Conservation (phyloP, 2,113 vertebrate species). For the Nerophis lumbriciformis region DNA sequence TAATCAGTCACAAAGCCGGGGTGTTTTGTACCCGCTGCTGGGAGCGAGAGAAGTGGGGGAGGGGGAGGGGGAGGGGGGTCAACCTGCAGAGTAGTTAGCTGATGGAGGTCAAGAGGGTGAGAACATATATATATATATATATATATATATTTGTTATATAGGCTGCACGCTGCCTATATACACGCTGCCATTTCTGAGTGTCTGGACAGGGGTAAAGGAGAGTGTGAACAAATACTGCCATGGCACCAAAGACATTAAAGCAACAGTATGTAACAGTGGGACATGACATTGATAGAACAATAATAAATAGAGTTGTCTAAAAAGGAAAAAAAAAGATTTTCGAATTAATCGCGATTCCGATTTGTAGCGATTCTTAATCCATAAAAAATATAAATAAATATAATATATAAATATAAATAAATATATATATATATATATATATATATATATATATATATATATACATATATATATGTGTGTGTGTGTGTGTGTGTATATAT, state of each 20-base stretch:
- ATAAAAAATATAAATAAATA: too few species aligned
- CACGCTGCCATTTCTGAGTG: not conserved
- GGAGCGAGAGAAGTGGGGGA: slow-evolving; percentile 1
- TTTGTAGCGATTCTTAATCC: too few species aligned
- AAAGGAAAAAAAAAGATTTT: too few species aligned
- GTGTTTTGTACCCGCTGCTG: slow-evolving; percentile 37
- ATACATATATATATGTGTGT: too few species aligned
- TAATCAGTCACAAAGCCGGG: slow-evolving; percentile 54
- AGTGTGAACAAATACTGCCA: not conserved
- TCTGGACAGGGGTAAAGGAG: not conserved
- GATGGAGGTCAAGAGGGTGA: slow-evolving; percentile 40
- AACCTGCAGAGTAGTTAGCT: slow-evolving; percentile 37
- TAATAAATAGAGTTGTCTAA: too few species aligned
- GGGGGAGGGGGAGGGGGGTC: slow-evolving; percentile 8
- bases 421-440: too few species aligned
- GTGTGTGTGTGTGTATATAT: too few species aligned
- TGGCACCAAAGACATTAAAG: not conserved
- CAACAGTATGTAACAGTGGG: not conserved
- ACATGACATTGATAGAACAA: too few species aligned
- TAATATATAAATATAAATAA: too few species aligned
- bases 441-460: too few species aligned
- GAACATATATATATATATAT: not conserved
- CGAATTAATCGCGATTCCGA: too few species aligned
- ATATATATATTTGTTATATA: not conserved
- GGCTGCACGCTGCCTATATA: not conserved